These are phyloP conservation scores for Agrochola macilenta DNA, from an alignment of 2,888 invertebrate species.

Conservation along the genomic window DNA sequence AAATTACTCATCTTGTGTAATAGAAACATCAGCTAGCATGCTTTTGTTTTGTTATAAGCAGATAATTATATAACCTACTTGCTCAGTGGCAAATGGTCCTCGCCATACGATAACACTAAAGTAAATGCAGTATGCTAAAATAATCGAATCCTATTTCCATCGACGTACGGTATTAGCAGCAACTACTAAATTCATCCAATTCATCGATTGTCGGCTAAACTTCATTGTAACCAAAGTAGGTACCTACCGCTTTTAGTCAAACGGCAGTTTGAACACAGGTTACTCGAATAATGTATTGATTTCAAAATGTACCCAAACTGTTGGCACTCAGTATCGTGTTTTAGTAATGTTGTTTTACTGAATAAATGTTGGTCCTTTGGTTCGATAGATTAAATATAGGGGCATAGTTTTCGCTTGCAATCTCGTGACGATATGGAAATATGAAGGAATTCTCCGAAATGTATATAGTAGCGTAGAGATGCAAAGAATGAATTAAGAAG, in stretches of 20 bases:
- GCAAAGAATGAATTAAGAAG: not conserved
- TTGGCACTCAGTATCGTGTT: not conserved
- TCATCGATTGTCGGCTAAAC: constrained; percentile 15
- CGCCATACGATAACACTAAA: not conserved
- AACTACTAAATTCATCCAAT: not conserved
- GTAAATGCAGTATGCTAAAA: too few relatives aligned
- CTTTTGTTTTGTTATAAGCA: not conserved
- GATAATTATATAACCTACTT: not conserved
- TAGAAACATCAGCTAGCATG: not conserved
- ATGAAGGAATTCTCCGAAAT: not conserved
- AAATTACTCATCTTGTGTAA: not conserved
- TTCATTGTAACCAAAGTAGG: constrained; percentile 8
- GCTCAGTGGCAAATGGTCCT: not conserved
- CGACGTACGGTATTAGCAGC: too few relatives aligned
- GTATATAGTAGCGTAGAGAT: not conserved
- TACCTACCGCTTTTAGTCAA: constrained; percentile 6
- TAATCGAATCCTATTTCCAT: not conserved
- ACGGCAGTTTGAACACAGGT: constrained; percentile 11
- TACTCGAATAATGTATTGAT: constrained; percentile 23
- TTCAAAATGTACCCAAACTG: constrained; percentile 6
- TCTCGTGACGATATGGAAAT: not conserved
- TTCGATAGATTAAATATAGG: not conserved
- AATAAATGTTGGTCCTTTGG: not conserved
- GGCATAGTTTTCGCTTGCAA: not conserved
- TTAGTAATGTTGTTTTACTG: constrained; percentile 8